Conservation (phyloP, 2,113 vertebrate genomes). For the Dendrocopos noguchii region DNA sequence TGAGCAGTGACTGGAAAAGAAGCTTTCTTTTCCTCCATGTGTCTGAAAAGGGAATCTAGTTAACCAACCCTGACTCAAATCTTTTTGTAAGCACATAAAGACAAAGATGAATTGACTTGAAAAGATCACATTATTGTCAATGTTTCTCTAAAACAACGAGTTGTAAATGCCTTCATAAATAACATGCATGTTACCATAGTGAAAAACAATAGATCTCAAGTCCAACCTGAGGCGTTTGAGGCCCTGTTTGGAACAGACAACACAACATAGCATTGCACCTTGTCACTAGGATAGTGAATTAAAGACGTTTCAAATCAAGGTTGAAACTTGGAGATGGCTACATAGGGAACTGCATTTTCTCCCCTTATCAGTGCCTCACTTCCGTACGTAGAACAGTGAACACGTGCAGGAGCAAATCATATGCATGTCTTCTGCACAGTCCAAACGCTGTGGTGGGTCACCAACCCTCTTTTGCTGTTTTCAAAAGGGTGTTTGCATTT, state of each 20-base stretch:
- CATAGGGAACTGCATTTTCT: background rate
- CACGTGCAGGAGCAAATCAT: background rate
- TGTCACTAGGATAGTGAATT: background rate
- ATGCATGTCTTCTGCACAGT: background rate
- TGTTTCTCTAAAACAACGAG: background rate
- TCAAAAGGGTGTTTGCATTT: background rate
- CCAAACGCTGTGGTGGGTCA: background rate
- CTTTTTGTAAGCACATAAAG: background rate
- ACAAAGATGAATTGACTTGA: background rate
- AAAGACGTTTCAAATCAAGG: background rate
- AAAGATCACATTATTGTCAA: background rate
- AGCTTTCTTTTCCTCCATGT: background rate
- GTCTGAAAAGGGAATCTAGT: background rate
- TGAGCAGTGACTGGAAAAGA: background rate
- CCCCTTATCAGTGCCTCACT: background rate
- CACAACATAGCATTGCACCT: background rate
- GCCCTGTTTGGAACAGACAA: background rate
- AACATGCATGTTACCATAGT: background rate
- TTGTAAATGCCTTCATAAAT: background rate
- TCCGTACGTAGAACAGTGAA: background rate
- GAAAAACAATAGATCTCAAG: background rate
- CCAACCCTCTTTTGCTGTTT: background rate
- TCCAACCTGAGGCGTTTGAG: background rate
- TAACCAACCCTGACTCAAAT: accelerated
- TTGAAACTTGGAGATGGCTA: background rate